A percentile compares a stretch with the other conserved stretches of the same genome.
Conservation (phyloP, 2,888 invertebrate genomes). For the Rhodophaea formosa region DNA sequence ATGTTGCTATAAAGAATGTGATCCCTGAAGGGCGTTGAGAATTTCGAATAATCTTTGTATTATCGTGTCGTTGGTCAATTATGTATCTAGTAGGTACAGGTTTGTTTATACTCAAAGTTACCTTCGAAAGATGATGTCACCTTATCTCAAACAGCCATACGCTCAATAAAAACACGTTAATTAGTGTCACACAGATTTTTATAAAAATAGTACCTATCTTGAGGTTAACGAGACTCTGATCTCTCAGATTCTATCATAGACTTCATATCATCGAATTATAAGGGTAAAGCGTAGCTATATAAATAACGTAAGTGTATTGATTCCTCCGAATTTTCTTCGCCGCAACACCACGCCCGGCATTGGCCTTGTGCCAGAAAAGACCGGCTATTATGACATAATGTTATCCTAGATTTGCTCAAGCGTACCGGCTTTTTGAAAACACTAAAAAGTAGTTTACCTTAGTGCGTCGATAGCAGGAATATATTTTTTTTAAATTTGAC, state of each 20-base stretch:
- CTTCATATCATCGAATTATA: too few species aligned
- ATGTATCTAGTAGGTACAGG: background rate
- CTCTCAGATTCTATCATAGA: too few species aligned
- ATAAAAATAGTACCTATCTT: slow-evolving; percentile 1
- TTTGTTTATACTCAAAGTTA: slow-evolving; percentile 7
- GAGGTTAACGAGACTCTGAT: background rate
- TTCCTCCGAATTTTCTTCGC: slow-evolving; percentile 40
- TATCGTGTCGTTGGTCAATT: slow-evolving; percentile 1
- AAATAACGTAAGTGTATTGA: slow-evolving; percentile 34
- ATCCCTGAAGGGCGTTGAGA: too few species aligned
- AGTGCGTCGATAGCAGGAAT: background rate
- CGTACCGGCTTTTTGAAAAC: slow-evolving; percentile 36
- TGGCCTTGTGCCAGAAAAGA: slow-evolving; percentile 65
- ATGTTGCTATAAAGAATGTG: too few species aligned
- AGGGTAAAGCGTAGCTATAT: background rate
- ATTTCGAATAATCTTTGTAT: background rate
- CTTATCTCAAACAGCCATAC: slow-evolving; percentile 8
- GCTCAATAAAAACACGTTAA: slow-evolving; percentile 9
- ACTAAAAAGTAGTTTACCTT: background rate
- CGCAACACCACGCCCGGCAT: slow-evolving; percentile 51
- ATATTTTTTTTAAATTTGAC: background rate
- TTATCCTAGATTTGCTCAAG: slow-evolving; percentile 8
- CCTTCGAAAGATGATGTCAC: slow-evolving; percentile 11
- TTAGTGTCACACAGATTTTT: background rate
- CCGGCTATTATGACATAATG: slow-evolving; percentile 47